Evolutionary conservation across 2,113 vertebrate genomes (phyloP), one percentile per base, ranked within the genome.

Genomic region (Copsychus sechellarum): DNA sequence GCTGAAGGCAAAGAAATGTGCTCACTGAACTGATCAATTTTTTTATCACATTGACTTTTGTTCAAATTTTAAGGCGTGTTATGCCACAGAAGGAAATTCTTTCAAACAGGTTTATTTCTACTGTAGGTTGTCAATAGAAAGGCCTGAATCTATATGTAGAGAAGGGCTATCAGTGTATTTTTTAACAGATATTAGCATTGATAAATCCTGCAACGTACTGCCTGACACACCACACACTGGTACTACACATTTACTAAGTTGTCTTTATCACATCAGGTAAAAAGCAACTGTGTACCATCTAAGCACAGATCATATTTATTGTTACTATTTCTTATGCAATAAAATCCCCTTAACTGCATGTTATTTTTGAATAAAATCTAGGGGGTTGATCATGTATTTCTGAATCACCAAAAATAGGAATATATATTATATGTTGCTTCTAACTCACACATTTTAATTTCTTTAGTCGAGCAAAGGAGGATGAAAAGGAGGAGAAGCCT

Each of bases 21-120:
- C 8, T 84, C 92, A 92, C 69, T 92, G 90, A 92, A 93, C 82
- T 89, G 85, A 96, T 94, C 74, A n/a, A 92, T 94, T 92, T 61
- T 77, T 81, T 74, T 90, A 92, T 71, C 72, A 73, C 0, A 0
- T 60, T 88, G 81, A 90, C 31, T 92, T 86, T 66, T n/a, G 64
- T 84, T 80, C 91, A 57, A 47, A 80, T 92, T 80, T 91, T 66
- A 73, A 88, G 67, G 58, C 34, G 5, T 24, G 58, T n/a, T 70
- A 43, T 60, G 81, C 56, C 67, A 66, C 22, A 16, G 19, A 65
- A 77, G 33, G 26, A 48, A 62, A 94, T 90, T 73, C 13, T 93
- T 94, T 45, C 58, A 50, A 96, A 42, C 54, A 77, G 58, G 50
- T 58, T 95, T 77, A 58, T 82, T 95, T 89, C 74, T 82, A 34